phyloP scores from a whole-genome alignment of 2,113 vertebrate genomes.

The Ranitomeya variabilis region DNA sequence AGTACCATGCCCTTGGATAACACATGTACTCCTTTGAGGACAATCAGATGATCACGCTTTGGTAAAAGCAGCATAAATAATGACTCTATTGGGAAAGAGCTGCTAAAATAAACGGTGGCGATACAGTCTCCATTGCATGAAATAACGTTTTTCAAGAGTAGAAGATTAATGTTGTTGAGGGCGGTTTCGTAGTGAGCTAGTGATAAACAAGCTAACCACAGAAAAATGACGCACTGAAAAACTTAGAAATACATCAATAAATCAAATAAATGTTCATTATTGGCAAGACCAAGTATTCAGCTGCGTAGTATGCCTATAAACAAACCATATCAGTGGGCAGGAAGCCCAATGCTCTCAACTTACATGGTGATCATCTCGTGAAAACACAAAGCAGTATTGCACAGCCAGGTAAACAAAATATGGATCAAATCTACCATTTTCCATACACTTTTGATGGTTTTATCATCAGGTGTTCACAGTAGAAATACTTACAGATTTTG shows the following conservation, averaged over 20 bases:
- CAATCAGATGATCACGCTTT: conserved; percentile 20
- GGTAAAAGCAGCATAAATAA: conserved; percentile 8
- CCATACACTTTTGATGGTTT: background rate
- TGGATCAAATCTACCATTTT: background rate
- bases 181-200: background rate
- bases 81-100: background rate
- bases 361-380: background rate
- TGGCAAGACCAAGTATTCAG: background rate
- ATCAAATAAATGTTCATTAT: background rate
- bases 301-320: background rate
- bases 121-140: background rate
- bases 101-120: background rate
- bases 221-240: background rate
- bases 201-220: background rate
- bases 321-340: background rate
- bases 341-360: background rate
- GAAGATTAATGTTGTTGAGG: background rate
- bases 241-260: background rate
- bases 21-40: background rate
- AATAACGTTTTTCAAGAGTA: background rate
- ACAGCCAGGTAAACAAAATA: background rate
- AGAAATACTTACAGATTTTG: conserved; percentile 89
- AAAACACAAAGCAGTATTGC: background rate
- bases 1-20: conserved; percentile 22
- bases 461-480: background rate